Conservation (phyloP, 2,113 vertebrate species). For the Oplegnathus fasciatus region DNA sequence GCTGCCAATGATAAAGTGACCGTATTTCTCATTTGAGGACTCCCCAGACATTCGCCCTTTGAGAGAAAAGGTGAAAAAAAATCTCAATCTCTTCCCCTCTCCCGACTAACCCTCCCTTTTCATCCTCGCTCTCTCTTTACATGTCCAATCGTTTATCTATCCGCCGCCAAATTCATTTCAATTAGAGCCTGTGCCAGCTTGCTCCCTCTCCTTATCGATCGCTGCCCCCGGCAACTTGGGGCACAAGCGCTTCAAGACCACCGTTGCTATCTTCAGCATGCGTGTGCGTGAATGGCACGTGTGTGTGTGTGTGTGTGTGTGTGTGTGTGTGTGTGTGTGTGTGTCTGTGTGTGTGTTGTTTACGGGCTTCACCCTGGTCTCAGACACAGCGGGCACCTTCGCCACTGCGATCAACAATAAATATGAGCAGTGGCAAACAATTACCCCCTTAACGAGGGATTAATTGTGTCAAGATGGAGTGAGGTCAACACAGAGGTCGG, state of each 20-base stretch:
- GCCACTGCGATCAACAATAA: conserved; percentile 84
- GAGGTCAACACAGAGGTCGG: conserved; percentile 78
- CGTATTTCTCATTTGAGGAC: conserved; percentile 75
- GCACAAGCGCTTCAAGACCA: conserved; percentile 48
- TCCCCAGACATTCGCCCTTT: conserved; percentile 75
- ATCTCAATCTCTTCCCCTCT: conserved; percentile 46
- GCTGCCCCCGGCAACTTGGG: conserved; percentile 68
- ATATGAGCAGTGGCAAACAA: conserved; percentile 86
- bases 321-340: background rate
- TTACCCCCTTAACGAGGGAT: conserved; percentile 86
- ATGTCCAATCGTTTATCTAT: conserved; percentile 81
- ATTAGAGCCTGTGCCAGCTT: conserved; percentile 74
- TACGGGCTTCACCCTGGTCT: conserved; percentile 42
- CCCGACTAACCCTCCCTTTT: conserved; percentile 34
- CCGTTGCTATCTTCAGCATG: conserved; percentile 32
- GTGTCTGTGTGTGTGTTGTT: conserved; percentile 19
- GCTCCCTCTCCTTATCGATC: conserved; percentile 81
- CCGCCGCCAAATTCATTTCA: conserved; percentile 83
- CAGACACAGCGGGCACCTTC: conserved; percentile 79
- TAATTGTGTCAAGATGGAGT: conserved; percentile 87
- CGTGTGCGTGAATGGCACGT: background rate
- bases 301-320: background rate
- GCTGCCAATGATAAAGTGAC: conserved; percentile 70
- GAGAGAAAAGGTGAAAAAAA: conserved; percentile 68
- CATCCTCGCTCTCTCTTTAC: conserved; percentile 65